Evolutionary conservation across 2,113 vertebrate species (phyloP), one percentile per base, ranked within the genome.

Genomic region (Mesoclemmys tuberculata): DNA sequence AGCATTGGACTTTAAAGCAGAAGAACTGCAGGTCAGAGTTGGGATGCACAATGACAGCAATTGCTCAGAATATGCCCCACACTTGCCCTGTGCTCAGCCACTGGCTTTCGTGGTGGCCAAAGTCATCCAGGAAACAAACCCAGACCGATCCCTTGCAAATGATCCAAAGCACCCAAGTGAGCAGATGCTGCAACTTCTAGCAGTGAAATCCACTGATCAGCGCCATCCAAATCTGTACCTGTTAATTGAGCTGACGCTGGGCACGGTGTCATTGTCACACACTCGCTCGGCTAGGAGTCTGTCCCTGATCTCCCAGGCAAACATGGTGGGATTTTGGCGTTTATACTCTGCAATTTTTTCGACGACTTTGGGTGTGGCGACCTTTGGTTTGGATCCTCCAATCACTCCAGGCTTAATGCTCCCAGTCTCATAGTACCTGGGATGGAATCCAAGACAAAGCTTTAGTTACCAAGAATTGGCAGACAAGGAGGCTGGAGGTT

Each of bases 331-430:
- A 95, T 99, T 99, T 99, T 99, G 99, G 97, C 99, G 99, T 97
- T 99, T 99, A 98, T 99, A 99, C 95, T 99, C 99, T 9, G 99
- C 99, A 5, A 99, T 99, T 98, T 99, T 99, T 97, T 99, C 99
- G 22, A 99, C 99, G 95, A 99, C 99, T 99, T 99, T 99, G 98
- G 99, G 99, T 90, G 99, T 99, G 98, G 99, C 99, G 85, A 99
- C 99, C 99, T 99, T 99, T 99, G 99, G 99, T 99, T 99, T 99
- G 98, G 99, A 99, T 98, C 99, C 99, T 98, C 99, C 99, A 93
- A 99, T 99, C 95, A 99, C 99, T 94, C 99, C 99, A 89, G 99
- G 99, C 93, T 99, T 99, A 97, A 99, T 99, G 89, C 99, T 99
- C 94, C 99, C 99, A 1, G 99, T 99, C 97, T 99, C 99, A 24